Evolutionary conservation across 1,140 invertebrate genomes (phyloP), one percentile per base, ranked within the genome.

Genomic region (Pseudoatta argentina): DNA sequence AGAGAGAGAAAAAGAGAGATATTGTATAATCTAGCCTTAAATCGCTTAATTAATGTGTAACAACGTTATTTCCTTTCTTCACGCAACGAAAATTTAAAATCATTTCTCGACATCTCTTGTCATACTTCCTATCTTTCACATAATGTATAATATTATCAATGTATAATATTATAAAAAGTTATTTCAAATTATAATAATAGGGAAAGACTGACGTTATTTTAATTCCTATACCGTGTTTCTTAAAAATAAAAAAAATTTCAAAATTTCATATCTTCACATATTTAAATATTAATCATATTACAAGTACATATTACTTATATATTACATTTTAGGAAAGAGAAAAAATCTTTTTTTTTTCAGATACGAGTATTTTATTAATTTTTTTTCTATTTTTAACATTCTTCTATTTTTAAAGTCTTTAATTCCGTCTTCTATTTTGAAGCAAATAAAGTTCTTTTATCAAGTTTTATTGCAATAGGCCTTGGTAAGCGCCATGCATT

Each of bases 11-110:
- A 34, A 6, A 34, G 30, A 34, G 30, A 34, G 30, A 34, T 5
- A 34, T 3, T 3, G 39, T 57, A 44, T 39, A 24, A 18, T 21
- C 48, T 69, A 8, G 39, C 12, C 34, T 57, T 39, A 71, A 69
- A 55, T 69, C 21, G 48, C 51, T 57, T 57, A 57, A 81, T 69
- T 81, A 81, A 69, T 24, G 51, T 7, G 48, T 48, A 55, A 24
- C 55, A 48, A 53, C 8, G n/a, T 30, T 27, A 69, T 55, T 69
- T 24, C 34, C 63, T 79, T 69, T 12, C 63, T 79, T 1, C 27
- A 24, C 57, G 27, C 44, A 79, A 79, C 14, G 34, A 64, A 51
- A 66, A 67, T 39, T 67, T 53, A 18, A 55, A 12, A 24, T 7
- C 64, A 24, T 44, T 34, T 39, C n/a, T 67, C 18, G 5, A 59